Conservation (phyloP, 2,888 invertebrate genomes). For the Mactromeris polynyma region DNA sequence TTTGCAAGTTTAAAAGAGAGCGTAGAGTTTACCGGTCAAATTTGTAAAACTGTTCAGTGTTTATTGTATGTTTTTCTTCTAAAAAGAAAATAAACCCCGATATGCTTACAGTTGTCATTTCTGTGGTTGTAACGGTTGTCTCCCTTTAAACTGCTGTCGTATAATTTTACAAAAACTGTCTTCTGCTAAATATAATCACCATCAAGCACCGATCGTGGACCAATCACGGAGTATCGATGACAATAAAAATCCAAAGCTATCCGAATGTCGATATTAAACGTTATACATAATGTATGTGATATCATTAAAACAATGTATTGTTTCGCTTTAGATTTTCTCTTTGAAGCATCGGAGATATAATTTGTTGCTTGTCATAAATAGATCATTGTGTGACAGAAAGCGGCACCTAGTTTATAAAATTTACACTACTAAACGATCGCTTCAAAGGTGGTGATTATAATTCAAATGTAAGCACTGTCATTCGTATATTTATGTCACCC, state of each 20-base stretch:
- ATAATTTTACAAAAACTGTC: background rate
- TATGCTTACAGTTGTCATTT: background rate
- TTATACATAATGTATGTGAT: constrained; percentile 19
- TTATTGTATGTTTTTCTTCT: too few relatives aligned
- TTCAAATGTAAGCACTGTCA: constrained; percentile 32
- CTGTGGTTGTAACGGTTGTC: background rate
- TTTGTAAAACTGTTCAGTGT: too few relatives aligned
- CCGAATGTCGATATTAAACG: background rate
- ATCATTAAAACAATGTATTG: constrained; percentile 31
- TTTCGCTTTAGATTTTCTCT: constrained; percentile 35
- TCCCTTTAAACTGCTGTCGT: background rate
- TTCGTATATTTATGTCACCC: constrained; percentile 16
- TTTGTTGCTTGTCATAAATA: constrained; percentile 54
- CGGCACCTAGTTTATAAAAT: constrained; percentile 54
- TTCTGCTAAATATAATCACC: too few relatives aligned
- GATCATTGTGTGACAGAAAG: constrained; percentile 49
- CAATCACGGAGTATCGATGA: background rate
- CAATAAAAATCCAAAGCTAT: background rate
- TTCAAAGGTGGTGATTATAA: constrained; percentile 44
- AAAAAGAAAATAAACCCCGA: background rate
- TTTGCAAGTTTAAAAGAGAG: too few relatives aligned
- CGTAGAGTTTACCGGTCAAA: too few relatives aligned
- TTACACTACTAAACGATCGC: constrained; percentile 33
- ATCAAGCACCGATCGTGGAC: background rate
- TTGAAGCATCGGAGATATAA: constrained; percentile 53